Evolutionary conservation across 2,113 vertebrate species (phyloP).

Genomic region (Hiodon tergisus): DNA sequence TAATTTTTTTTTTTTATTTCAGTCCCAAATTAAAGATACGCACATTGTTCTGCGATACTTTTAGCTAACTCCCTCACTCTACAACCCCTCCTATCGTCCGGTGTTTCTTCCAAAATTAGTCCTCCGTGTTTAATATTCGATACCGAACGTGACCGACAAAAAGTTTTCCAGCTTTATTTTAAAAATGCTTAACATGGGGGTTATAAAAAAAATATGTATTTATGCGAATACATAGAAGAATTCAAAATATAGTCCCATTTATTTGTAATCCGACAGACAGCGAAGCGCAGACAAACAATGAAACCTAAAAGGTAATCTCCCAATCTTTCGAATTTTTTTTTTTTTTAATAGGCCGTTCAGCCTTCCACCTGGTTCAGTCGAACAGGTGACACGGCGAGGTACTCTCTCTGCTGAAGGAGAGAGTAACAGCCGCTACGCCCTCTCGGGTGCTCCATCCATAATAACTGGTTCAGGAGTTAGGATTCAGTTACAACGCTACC

Average conservation of each 20-base stretch:
- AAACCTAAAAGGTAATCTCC: neutral
- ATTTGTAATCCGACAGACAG: constrained; percentile 1
- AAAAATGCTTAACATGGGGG: neutral
- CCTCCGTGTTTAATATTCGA: no score
- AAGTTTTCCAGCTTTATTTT: neutral
- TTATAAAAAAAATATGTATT: neutral
- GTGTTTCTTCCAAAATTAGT: no score
- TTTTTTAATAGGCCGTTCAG: constrained; percentile 7
- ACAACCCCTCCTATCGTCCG: no score
- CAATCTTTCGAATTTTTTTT: neutral
- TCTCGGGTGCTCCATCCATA: constrained; percentile 36
- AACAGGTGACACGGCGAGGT: neutral
- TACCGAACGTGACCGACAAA: neutral
- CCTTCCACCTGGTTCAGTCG: constrained; percentile 21
- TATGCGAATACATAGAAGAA: neutral
- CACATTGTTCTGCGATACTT: no score
- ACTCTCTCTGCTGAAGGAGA: constrained; percentile 12
- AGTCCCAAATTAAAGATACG: no score
- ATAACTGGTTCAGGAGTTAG: constrained; percentile 24
- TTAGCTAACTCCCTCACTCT: no score
- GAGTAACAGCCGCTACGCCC: constrained; percentile 14
- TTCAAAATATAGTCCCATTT: neutral
- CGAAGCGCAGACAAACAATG: neutral
- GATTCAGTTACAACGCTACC: constrained; percentile 16
- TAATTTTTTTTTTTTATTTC: no score